Conservation (phyloP, 2,888 invertebrate species). For the Baccha elongata region DNA sequence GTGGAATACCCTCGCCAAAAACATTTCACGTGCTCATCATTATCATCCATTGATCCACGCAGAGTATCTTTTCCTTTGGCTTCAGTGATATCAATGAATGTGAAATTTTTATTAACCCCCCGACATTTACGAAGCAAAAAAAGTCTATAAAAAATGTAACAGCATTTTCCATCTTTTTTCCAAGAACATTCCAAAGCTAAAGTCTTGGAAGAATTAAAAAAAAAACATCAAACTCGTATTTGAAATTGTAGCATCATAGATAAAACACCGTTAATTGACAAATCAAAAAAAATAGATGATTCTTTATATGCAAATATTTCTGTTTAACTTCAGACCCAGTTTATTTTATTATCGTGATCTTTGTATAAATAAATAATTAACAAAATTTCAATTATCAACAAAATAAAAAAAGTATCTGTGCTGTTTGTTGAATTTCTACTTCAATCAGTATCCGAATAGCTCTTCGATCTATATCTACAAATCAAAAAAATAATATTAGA, state of each 20-base stretch:
- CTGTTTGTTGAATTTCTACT: conserved; percentile 20
- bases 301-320: conserved; percentile 25
- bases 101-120: conserved; percentile 14
- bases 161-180: background rate
- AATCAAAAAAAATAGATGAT: conserved; percentile 5
- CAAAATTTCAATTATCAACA: conserved; percentile 26
- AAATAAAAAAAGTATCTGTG: conserved; percentile 7
- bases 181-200: background rate
- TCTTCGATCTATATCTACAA: conserved; percentile 38
- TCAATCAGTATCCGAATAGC: conserved; percentile 49
- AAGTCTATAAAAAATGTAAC: conserved; percentile 1
- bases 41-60: no score
- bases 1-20: background rate
- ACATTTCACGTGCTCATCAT: background rate
- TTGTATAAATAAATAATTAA: conserved; percentile 35
- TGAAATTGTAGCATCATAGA: background rate
- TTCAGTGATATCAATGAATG: conserved; percentile 2
- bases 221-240: background rate
- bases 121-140: background rate
- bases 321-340: conserved; percentile 14
- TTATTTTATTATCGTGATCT: conserved; percentile 19
- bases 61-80: background rate
- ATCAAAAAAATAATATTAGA: background rate
- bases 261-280: conserved; percentile 5
- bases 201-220: background rate